Evolutionary conservation across 2,113 vertebrate genomes (phyloP).

Genomic region (Oryzias javanicus): DNA sequence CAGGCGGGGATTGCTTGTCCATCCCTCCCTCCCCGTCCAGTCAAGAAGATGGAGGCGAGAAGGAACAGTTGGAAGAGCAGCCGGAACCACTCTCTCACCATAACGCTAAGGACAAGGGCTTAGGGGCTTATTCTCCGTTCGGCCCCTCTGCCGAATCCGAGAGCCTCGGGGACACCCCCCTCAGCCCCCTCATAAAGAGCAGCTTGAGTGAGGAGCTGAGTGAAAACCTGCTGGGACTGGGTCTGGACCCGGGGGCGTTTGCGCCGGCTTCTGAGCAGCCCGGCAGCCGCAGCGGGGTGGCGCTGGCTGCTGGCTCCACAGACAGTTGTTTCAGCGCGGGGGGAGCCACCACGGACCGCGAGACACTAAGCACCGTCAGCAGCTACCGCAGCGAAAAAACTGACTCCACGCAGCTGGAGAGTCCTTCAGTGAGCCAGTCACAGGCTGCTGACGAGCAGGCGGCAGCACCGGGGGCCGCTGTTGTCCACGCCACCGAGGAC

Average conservation of each 20-base stretch:
- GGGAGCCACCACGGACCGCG: conserved; percentile 80
- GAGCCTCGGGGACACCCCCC: conserved; percentile 82
- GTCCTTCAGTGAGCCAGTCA: conserved; percentile 78
- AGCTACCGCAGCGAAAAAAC: conserved; percentile 91
- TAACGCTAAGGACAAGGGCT: conserved; percentile 52
- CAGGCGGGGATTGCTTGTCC: conserved; percentile 64
- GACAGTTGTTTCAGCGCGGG: conserved; percentile 88
- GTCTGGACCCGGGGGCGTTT: conserved; percentile 73
- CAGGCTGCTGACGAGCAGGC: conserved; percentile 38
- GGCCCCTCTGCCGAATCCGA: conserved; percentile 77
- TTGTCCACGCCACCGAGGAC: conserved; percentile 41
- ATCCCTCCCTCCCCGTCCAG: conserved; percentile 80
- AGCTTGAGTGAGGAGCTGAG: conserved; percentile 87
- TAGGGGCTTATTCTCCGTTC: conserved; percentile 69
- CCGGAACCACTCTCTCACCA: conserved; percentile 44
- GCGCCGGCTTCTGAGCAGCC: conserved; percentile 71
- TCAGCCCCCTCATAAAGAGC: conserved; percentile 86
- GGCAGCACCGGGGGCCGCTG: conserved; percentile 36
- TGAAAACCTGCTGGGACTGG: conserved; percentile 84
- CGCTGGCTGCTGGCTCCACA: conserved; percentile 82
- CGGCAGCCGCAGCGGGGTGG: conserved; percentile 74
- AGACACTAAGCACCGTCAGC: conserved; percentile 85
- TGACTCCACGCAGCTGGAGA: conserved; percentile 88
- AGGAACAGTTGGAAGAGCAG: conserved; percentile 58
- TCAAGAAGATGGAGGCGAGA: conserved; percentile 79